A percentile compares a stretch with the other conserved stretches of the same genome.
Evolutionary conservation across 2,797 vertebrate genomes (phyloP).

Genomic region (Melanotaenia maccullochi): DNA sequence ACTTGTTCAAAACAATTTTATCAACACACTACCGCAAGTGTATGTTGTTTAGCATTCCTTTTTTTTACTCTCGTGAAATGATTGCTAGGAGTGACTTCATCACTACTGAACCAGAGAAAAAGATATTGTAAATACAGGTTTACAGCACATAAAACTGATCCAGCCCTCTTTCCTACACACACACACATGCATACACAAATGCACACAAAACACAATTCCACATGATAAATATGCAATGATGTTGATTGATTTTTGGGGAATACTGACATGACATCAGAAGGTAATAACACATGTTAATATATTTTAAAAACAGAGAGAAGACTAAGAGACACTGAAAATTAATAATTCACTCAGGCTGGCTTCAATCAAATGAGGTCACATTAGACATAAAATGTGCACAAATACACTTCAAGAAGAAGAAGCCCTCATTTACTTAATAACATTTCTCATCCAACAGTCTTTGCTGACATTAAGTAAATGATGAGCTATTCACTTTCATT

Average conservation of each 20-base stretch:
- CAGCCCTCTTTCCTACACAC: neutral
- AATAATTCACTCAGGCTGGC: constrained; percentile 2
- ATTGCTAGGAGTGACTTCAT: constrained; percentile 35
- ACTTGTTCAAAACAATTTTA: too few species aligned
- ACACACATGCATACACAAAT: neutral
- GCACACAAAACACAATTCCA: too few species aligned
- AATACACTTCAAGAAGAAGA: neutral
- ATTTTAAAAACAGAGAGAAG: neutral
- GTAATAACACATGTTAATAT: neutral
- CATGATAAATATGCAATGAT: neutral
- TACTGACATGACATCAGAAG: neutral
- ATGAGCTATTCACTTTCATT: neutral
- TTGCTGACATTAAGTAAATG: neutral
- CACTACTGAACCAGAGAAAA: constrained; percentile 1
- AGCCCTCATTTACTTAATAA: neutral
- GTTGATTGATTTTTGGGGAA: constrained; percentile 3
- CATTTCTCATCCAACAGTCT: neutral
- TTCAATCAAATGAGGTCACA: constrained; percentile 6
- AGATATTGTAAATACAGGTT: neutral
- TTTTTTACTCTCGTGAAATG: constrained; percentile 27
- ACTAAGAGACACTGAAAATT: neutral
- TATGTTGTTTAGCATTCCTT: too few species aligned
- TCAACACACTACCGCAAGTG: too few species aligned
- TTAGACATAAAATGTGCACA: constrained; percentile 4
- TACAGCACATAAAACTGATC: neutral